Conservation (phyloP, 2,113 vertebrate genomes). For the Caloenas nicobarica region DNA sequence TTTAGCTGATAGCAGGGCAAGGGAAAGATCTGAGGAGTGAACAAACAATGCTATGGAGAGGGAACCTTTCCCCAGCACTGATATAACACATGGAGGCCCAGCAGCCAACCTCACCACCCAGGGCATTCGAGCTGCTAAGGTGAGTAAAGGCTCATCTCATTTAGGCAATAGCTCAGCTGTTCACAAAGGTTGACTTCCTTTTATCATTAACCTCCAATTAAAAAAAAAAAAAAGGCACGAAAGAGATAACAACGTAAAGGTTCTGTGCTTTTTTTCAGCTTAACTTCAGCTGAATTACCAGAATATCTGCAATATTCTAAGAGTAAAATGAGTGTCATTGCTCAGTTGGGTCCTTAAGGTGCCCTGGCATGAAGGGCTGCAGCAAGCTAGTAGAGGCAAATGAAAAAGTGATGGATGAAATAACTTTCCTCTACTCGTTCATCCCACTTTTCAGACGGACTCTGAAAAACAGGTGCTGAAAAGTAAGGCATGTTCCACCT, state of each 20-base stretch:
- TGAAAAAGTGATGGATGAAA: not conserved
- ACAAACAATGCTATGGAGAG: not conserved
- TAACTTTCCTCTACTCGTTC: not conserved
- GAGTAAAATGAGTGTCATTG: not conserved
- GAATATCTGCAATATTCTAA: not conserved
- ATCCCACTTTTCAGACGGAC: accelerated
- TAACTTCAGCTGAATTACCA: not conserved
- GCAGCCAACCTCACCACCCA: not conserved
- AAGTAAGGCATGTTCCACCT: not conserved
- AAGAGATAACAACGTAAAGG: not conserved
- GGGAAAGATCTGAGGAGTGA: not conserved
- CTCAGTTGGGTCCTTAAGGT: not conserved
- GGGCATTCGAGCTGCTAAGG: not conserved
- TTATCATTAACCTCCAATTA: not conserved
- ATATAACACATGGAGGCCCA: not conserved
- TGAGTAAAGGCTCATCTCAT: not conserved
- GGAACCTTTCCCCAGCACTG: not conserved
- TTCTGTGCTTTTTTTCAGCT: not conserved
- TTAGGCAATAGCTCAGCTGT: not conserved
- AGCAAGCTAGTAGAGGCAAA: not conserved
- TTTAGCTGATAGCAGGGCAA: not conserved
- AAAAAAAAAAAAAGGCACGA: not conserved
- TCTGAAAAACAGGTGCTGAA: not conserved
- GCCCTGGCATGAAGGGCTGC: not conserved
- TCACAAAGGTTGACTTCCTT: accelerated